phyloP scores from a whole-genome alignment of 2,113 vertebrate species.

The Macquaria australasica region DNA sequence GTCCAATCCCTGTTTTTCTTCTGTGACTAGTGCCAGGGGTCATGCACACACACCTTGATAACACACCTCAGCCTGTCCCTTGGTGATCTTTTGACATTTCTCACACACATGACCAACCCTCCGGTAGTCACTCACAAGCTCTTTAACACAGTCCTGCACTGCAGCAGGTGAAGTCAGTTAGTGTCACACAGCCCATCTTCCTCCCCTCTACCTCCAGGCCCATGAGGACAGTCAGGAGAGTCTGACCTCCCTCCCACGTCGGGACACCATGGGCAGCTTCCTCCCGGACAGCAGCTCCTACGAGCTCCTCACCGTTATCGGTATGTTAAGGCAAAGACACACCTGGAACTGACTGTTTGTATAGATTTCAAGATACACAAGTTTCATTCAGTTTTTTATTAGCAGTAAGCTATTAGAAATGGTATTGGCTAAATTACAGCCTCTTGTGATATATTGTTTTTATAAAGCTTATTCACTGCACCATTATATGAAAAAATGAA shows the following conservation, averaged over 20 bases:
- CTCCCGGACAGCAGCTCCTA: conserved; percentile 92
- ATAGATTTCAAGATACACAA: not conserved
- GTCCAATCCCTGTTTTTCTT: not conserved
- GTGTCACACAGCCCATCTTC: conserved; percentile 1
- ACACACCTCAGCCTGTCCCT: not conserved
- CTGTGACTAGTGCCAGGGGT: not conserved
- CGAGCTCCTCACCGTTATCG: conserved; percentile 91
- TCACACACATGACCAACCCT: conserved; percentile 18
- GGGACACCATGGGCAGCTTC: conserved; percentile 93
- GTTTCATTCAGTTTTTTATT: not conserved
- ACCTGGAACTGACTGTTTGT: not conserved
- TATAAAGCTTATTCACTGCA: not conserved
- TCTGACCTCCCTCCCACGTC: conserved; percentile 88
- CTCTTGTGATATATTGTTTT: not conserved
- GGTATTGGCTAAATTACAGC: not conserved
- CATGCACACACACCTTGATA: conserved; percentile 35
- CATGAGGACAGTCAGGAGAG: conserved; percentile 96
- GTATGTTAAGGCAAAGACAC: conserved; percentile 75
- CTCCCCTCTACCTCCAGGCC: conserved; percentile 80
- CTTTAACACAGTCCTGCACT: not conserved
- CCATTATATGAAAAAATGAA: not conserved
- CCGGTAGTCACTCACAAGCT: conserved; percentile 28
- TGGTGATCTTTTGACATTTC: conserved; percentile 28
- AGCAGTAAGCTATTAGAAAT: not conserved
- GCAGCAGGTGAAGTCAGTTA: not conserved